Evolutionary conservation across 2,888 invertebrate genomes (phyloP), one percentile per base, ranked within the genome.

Genomic region (Sarcophaga variegata): DNA sequence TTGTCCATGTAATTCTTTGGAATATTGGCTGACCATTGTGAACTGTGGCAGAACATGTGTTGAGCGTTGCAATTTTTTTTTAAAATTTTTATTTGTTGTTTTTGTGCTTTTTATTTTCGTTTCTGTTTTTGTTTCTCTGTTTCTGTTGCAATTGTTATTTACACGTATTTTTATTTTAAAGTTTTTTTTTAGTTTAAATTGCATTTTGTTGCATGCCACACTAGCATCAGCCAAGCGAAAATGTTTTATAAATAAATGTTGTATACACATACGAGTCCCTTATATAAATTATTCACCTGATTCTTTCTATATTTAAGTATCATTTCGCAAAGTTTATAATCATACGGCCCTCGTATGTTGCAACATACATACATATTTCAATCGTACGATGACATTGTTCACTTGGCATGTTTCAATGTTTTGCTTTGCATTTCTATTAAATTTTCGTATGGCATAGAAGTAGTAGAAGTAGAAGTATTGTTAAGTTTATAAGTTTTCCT

Each of bases 41-140:
- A 81, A 81, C 86, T 84, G 86, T 81, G 80, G 81, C 81, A 83
- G 81, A 86, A 84, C 83, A 87, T 87, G 81, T 87, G 87, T 87
- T 87, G 87, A 80, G 79, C 81, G 79, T 82, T 77, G 76, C 37
- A 71, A 80, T 86, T 71, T 74, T 74, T 17, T 78, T 82, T 25
- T 54, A 1, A 1, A 54, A 54, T 70, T 17, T 45, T 17, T 14
- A 14, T 3, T 49, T 66, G 66, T 72, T 77, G 64, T 49, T 66
- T 66, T 45, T 70, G 59, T 66, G 4, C 62, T 47, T 71, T 80
- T 63, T 62, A 47, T 78, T 67, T 60, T 60, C 45, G 27, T 77
- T 25, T 60, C 49, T 62, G 60, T 22, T 67, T 37, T 78, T n/a
- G 47, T 72, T 77, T 83, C 71, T 37, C 37, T 66, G 64, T 72